Evolutionary conservation across 2,113 vertebrate species (phyloP).

Genomic region (Nestor notabilis): DNA sequence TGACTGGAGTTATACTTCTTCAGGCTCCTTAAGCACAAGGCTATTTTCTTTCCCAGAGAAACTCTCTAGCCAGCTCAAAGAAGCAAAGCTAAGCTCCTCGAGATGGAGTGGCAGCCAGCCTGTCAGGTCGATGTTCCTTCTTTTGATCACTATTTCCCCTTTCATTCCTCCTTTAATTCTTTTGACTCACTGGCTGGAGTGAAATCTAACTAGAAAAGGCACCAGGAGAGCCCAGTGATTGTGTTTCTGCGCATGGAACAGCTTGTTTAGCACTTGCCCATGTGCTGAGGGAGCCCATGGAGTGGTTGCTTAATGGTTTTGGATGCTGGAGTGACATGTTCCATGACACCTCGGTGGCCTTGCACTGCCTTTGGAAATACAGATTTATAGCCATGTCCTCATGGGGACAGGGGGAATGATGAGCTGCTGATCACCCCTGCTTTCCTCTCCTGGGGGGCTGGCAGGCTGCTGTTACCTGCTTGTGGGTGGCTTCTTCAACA

Average conservation of each 20-base stretch:
- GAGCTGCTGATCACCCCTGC: not conserved
- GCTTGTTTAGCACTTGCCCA: not conserved
- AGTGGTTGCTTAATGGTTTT: not conserved
- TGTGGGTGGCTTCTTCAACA: not conserved
- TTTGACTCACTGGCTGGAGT: not conserved
- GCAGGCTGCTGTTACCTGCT: not conserved
- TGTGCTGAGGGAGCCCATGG: not conserved
- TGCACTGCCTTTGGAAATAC: not conserved
- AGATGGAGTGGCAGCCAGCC: not conserved
- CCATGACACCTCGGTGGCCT: not conserved
- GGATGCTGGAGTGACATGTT: not conserved
- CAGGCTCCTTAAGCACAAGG: not conserved
- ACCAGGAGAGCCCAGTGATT: not conserved
- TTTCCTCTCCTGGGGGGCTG: not conserved
- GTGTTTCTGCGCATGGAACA: not conserved
- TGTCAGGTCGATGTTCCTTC: not conserved
- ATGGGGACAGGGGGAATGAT: not conserved
- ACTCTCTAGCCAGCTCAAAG: not conserved
- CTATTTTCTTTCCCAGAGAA: not conserved
- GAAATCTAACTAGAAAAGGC: not conserved
- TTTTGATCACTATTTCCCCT: not conserved
- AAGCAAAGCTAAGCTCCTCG: not conserved
- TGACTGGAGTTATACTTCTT: not conserved
- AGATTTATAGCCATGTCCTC: not conserved
- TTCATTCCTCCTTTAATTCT: not conserved